Evolutionary conservation across 2,888 invertebrate genomes (phyloP).

Genomic region (Dicyrtoma fusca): DNA sequence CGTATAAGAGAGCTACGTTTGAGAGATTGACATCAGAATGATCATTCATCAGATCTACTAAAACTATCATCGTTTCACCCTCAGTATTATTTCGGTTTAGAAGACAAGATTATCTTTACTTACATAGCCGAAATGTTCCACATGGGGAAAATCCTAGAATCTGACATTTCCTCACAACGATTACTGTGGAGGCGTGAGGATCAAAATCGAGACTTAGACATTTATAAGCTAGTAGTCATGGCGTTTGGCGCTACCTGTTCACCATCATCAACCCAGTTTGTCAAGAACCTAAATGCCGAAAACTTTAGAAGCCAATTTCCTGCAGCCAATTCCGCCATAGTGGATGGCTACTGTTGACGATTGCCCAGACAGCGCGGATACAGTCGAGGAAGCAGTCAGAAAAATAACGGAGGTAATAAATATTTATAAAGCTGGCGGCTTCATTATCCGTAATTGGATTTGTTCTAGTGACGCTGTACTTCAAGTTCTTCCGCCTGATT

Average conservation of each 20-base stretch:
- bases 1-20: no score
- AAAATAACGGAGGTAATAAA: conserved; percentile 15
- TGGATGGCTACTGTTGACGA: conserved; percentile 29
- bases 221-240: no score
- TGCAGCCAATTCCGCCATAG: conserved; percentile 28
- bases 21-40: no score
- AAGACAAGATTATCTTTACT: not conserved
- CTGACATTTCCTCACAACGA: not conserved
- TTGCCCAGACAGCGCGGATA: conserved; percentile 24
- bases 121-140: conserved; percentile 17
- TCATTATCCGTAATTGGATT: no score
- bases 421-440: not conserved
- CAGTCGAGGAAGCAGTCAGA: conserved; percentile 29
- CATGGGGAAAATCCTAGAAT: not conserved
- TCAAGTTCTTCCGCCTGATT: no score
- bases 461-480: no score
- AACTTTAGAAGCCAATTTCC: conserved; percentile 20
- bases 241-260: conserved; percentile 44
- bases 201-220: not conserved
- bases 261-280: conserved; percentile 38
- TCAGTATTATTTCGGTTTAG: not conserved
- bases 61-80: no score
- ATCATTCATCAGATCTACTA: no score
- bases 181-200: not conserved
- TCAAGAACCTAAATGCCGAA: conserved; percentile 39